A percentile compares a stretch with the other conserved stretches of the same genome.
Conservation (phyloP, 37 sponge, comb jelly and placozoan genomes). For the Spongia lamella region DNA sequence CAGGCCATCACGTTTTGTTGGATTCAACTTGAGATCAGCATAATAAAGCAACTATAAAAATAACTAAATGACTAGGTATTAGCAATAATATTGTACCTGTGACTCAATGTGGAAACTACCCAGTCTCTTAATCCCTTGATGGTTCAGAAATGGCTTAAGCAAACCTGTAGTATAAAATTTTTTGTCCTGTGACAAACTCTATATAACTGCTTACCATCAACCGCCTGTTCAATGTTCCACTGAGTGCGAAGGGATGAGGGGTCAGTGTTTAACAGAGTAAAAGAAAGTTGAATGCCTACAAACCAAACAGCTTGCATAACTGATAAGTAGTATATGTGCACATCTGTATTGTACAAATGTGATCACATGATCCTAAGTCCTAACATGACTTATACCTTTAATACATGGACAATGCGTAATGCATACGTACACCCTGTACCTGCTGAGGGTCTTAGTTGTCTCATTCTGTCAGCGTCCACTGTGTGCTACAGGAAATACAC, state of each 20-base stretch:
- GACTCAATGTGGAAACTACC: slow-evolving; percentile 75
- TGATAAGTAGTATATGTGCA: no score
- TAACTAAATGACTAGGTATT: neutral
- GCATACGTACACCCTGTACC: slow-evolving; percentile 6
- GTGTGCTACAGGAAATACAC: neutral
- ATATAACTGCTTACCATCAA: slow-evolving; percentile 27
- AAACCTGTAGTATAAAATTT: slow-evolving; percentile 31
- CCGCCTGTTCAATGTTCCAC: slow-evolving; percentile 77
- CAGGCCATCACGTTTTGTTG: neutral
- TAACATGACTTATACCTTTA: no score
- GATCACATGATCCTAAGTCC: no score
- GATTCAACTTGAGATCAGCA: slow-evolving; percentile 49
- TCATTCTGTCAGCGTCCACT: slow-evolving; percentile 43
- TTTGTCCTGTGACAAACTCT: no score
- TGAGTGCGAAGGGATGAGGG: slow-evolving; percentile 23
- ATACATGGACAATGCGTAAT: neutral
- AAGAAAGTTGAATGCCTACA: slow-evolving; percentile 72
- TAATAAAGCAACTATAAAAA: slow-evolving; percentile 59
- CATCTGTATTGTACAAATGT: no score
- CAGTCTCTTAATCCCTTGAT: slow-evolving; percentile 38
- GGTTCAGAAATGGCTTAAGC: slow-evolving; percentile 58
- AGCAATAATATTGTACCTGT: slow-evolving; percentile 47
- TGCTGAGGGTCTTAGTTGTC: slow-evolving; percentile 52
- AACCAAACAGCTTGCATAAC: no score
- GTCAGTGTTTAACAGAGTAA: slow-evolving; percentile 75